Evolutionary conservation across 1,140 invertebrate species (phyloP), one percentile per base, ranked within the genome.

Genomic region (Alviniconcha marisindica): DNA sequence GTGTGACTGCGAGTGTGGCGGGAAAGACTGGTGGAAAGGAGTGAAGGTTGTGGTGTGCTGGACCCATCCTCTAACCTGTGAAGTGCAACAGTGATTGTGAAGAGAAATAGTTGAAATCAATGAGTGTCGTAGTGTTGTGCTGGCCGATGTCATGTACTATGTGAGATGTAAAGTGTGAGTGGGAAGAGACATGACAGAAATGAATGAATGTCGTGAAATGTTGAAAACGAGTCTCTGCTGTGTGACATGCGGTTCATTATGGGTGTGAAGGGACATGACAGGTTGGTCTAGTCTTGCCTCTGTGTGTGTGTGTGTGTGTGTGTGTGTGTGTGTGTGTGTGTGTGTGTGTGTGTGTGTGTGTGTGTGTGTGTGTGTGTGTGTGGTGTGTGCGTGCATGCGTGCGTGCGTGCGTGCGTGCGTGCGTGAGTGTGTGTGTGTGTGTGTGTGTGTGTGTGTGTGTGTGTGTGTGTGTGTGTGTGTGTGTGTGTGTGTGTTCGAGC

Each of bases 341-440:
- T 36, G 73, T 24, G 40, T 24, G 38, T 24, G 73, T 42, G 73
- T 7, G 73, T 24, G 38, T 7, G 38, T 1, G 40, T 44, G 73
- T n/a, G 73, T 3, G 38, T 12, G 28, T 24, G 14, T n/a, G 38
- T 24, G 73, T 44, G 73, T n/a, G 38, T 76, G 73, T 14, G 28
- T 76, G 73, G 73, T 76, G 38, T 77, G 74, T 77, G 44, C 54
- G 74, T 77, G 74, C 28, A 5, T 33, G 74, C 1, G 44, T 1
- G 40, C 4, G 28, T 1, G 73, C 12, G 38, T 44, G 44, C 42
- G 73, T 48, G 38, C 42, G 73, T 76, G 36, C 21, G 15, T 76
- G 73, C 21, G 73, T 31, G 21, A 10, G 38, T 76, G 73, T 48
- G 38, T 76, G 73, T 48, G 74, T 48, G 44, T 28, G 44, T 1